These are phyloP conservation scores for Chascanopsetta lugubris DNA, from an alignment of 2,113 vertebrate genomes.

Conservation along the genomic window DNA sequence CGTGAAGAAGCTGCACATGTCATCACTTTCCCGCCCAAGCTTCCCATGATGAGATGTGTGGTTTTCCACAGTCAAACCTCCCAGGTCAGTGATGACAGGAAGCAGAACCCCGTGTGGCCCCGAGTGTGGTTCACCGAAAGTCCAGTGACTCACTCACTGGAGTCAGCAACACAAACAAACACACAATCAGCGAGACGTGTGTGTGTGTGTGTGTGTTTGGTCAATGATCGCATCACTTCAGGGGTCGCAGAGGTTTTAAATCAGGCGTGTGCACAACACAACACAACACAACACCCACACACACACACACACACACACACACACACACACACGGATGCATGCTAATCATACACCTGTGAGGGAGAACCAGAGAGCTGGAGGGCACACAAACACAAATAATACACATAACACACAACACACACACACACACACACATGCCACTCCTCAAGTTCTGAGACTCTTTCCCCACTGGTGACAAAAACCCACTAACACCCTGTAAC, in stretches of 20 bases:
- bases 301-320: conserved; percentile 4
- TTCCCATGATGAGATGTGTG: conserved; percentile 11
- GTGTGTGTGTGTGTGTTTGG: too few relatives aligned
- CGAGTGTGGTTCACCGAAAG: conserved; percentile 37
- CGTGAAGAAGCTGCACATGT: conserved; percentile 14
- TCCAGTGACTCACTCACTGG: conserved; percentile 11
- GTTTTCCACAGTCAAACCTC: conserved; percentile 39
- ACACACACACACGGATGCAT: conserved; percentile 22
- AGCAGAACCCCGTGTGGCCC: conserved; percentile 15
- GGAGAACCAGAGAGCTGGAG: conserved; percentile 25
- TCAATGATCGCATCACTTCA: conserved; percentile 26
- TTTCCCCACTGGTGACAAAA: too few relatives aligned
- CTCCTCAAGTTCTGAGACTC: conserved; percentile 32
- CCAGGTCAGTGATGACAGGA: conserved; percentile 10
- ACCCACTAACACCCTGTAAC: too few relatives aligned
- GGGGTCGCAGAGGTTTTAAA: conserved; percentile 21
- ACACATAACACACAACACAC: conserved; percentile 13
- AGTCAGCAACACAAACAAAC: not conserved
- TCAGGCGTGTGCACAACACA: conserved; percentile 15
- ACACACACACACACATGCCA: conserved; percentile 17
- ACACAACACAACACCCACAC: too few relatives aligned
- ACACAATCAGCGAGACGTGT: not conserved
- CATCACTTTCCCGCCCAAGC: conserved; percentile 32
- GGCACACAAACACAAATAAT: conserved; percentile 9
- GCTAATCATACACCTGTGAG: conserved; percentile 28